phyloP scores from a whole-genome alignment of 2,888 invertebrate genomes.

The Cotesia congregata region DNA sequence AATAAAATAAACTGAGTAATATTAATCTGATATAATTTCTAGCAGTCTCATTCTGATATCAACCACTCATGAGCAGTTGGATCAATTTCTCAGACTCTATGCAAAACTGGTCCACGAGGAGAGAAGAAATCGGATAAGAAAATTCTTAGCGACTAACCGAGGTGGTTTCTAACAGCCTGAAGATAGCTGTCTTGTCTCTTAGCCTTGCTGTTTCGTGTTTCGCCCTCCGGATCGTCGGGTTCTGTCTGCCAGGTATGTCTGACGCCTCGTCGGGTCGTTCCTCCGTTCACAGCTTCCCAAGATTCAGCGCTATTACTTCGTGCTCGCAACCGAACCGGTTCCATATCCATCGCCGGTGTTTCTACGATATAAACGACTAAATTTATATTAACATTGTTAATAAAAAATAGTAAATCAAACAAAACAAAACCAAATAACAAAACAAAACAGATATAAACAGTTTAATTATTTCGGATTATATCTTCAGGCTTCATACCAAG shows the following conservation, averaged over 20 bases:
- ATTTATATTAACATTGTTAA: slow-evolving; percentile 9
- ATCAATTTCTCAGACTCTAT: slow-evolving; percentile 22
- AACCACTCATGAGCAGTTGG: slow-evolving; percentile 10
- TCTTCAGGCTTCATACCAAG: neutral
- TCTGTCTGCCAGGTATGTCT: slow-evolving; percentile 63
- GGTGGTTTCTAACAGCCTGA: slow-evolving; percentile 68
- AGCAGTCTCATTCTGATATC: slow-evolving; percentile 23
- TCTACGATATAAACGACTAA: slow-evolving; percentile 49
- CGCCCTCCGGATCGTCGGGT: slow-evolving; percentile 55
- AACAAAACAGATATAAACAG: neutral
- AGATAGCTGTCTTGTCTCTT: slow-evolving; percentile 72
- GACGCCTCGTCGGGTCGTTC: slow-evolving; percentile 52
- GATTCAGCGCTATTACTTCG: slow-evolving; percentile 75
- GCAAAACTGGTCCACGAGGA: slow-evolving; percentile 32
- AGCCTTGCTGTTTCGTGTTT: slow-evolving; percentile 64
- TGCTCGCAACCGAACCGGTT: slow-evolving; percentile 69
- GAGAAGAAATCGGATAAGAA: slow-evolving; percentile 33
- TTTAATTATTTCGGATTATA: neutral
- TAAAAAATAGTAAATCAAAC: slow-evolving; percentile 24
- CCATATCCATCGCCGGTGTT: slow-evolving; percentile 60
- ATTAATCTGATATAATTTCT: neutral
- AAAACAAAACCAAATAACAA: slow-evolving; percentile 29
- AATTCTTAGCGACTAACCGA: slow-evolving; percentile 53
- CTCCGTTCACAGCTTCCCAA: slow-evolving; percentile 68
- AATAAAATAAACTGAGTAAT: no score